Evolutionary conservation across 2,888 invertebrate genomes (phyloP), one percentile per base, ranked within the genome.

Genomic region (Brassicogethes aeneus): DNA sequence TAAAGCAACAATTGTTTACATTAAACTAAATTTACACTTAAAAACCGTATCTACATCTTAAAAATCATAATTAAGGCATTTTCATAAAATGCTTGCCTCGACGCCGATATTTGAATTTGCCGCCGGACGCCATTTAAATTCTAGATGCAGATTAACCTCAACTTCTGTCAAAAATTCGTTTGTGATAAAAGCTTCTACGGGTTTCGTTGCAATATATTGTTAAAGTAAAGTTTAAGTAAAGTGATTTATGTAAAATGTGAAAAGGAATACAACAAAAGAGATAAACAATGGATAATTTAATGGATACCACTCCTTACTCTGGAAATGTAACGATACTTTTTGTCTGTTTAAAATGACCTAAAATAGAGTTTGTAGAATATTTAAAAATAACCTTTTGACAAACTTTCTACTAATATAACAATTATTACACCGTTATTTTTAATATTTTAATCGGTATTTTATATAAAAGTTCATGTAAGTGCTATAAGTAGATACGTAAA

Each of bases 301-400:
- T 56, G 56, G 55, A 56, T 47, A 51, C 48, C 44, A 29, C 51
- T 37, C 45, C 50, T 23, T 54, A 50, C 35, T 50, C 52, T 17
- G 45, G 41, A 45, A 52, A 47, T 44, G 50, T 52, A 48, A 32
- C 37, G 42, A 42, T 47, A 35, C 5, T 36, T 42, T 48, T 45
- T 35, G 37, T 39, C 39, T 42, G 37, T 37, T 42, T 38, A 32
- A 36, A 42, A 48, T 44, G 46, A 49, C 47, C 49, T 45, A 42
- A 46, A 47, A 47, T 35, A 42, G 42, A 41, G 36, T 37, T 39
- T 34, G 30, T 34, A 43, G 32, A 39, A 39, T 43, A 34, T 43
- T 37, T 44, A 47, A 45, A 49, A 49, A 49, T 49, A 49, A 49
- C 49, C 44, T 47, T 49, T 47, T 49, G 45, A 43, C 41, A 23